Conservation (phyloP, 2,888 invertebrate genomes). For the Ommatoiulus sabulosus region DNA sequence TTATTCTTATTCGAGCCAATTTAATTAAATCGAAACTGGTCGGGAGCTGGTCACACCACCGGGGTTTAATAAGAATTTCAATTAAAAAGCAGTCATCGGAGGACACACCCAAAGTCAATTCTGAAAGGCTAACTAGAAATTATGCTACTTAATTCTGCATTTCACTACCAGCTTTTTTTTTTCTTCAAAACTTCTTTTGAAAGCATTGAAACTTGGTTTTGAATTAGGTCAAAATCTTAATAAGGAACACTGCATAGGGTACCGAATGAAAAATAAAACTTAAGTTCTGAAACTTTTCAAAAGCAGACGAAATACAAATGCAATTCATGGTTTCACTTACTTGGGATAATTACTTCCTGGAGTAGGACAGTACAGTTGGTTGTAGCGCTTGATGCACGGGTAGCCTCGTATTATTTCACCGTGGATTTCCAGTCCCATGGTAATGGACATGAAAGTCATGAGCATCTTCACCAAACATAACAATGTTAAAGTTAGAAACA, state of each 20-base stretch:
- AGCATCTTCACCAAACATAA: conserved; percentile 18
- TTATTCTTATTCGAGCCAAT: background rate
- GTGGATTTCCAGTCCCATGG: conserved; percentile 85
- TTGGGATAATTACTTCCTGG: conserved; percentile 91
- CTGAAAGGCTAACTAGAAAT: background rate
- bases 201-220: background rate
- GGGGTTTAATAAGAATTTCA: background rate
- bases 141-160: background rate
- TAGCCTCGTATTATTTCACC: conserved; percentile 89
- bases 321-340: conserved; percentile 72
- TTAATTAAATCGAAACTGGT: conserved; percentile 11
- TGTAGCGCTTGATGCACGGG: conserved; percentile 89
- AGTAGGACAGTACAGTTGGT: conserved; percentile 91
- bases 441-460: conserved; percentile 89
- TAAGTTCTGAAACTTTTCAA: too few relatives aligned
- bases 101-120: conserved; percentile 1
- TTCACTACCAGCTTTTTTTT: background rate
- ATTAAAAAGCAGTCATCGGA: background rate
- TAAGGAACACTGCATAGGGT: too few relatives aligned
- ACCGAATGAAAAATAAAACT: too few relatives aligned
- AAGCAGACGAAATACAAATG: too few relatives aligned
- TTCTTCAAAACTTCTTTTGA: background rate
- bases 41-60: background rate
- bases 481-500: background rate
- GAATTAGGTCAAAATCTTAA: background rate